These are phyloP conservation scores for Monochamus alternatus DNA, from an alignment of 2,888 invertebrate genomes.

Conservation along the genomic window DNA sequence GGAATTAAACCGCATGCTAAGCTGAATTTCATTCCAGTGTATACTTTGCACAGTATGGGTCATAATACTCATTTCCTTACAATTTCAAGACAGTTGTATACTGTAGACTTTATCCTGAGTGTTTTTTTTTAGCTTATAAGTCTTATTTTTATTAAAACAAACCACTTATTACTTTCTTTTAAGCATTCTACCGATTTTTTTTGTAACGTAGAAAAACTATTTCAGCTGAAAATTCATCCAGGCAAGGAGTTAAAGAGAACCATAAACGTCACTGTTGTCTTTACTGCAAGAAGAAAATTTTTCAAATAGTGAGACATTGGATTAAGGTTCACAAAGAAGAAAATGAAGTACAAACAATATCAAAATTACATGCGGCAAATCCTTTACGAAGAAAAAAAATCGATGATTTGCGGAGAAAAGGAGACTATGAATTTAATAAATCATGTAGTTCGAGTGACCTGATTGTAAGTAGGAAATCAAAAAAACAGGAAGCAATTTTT, in stretches of 20 bases:
- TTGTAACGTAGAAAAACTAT: background rate
- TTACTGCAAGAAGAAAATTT: slow-evolving; percentile 29
- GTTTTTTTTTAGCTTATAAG: no score
- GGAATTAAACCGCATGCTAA: no score
- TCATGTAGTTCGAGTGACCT: background rate
- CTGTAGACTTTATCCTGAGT: no score
- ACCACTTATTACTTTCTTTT: no score
- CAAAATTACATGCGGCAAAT: slow-evolving; percentile 28
- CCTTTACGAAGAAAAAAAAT: slow-evolving; percentile 30
- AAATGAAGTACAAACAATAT: slow-evolving; percentile 23
- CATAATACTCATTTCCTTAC: no score
- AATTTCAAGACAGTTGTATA: no score
- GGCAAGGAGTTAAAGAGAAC: slow-evolving; percentile 16
- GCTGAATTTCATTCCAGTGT: no score
- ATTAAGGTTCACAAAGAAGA: slow-evolving; percentile 27
- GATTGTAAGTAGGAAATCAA: background rate
- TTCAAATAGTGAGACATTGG: slow-evolving; percentile 33
- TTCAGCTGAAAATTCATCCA: slow-evolving; percentile 28
- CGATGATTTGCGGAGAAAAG: slow-evolving; percentile 16
- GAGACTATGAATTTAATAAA: slow-evolving; percentile 5
- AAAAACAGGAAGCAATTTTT: background rate
- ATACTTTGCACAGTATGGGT: no score
- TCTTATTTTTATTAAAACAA: no score
- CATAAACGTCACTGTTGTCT: slow-evolving; percentile 34
- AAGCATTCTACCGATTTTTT: no score